Base-by-base conservation (phyloP, 2,797 vertebrate species). In the Calcarius lapponicus region DNA sequence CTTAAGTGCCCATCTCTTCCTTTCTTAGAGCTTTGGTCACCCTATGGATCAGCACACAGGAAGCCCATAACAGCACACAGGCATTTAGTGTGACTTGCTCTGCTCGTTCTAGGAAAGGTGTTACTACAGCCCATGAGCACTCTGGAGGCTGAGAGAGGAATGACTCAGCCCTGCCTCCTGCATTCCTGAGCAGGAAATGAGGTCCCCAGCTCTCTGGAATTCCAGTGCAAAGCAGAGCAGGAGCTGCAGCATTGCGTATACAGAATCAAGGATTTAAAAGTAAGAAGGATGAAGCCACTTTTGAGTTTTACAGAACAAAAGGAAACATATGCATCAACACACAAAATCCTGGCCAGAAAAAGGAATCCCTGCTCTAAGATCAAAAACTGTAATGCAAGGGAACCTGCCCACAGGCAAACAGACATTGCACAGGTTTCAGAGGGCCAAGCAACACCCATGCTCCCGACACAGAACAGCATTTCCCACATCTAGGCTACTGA, bases 111-210 rank as follows among this genome's bases (percentile, higher is more conserved):
- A 86, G 94, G 92, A 90, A 92, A 92, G 78, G 91, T 24, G 58
- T 84, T 75, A 75, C 76, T 84, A 80, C 34, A 85, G 32, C 18
- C 40, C 57, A 5, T 19, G 60, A 82, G 38, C 25, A 7, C 43
- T 61, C 10, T 0, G 19, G 66, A 94, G 65, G 70, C 73, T 80
- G 34, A 43, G 43, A n/a, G 19, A 84, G 61, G 38, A 76, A 42
- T 95, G 95, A 95, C 42, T 96, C 94, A 92, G 74, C 80, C 88
- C 90, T 88, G 80, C 56, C 62, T 95, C 86, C 86, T 42, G 91
- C 80, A 82, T 57, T 86, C 86, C 64, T 84, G 60, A 88, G 45
- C 64, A 10, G 3, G 14, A 56, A 86, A 67, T 36, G 71, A 76
- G 7, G 4, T 40, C 54, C 12, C 42, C 78, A 69, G 80, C 64